Conservation (phyloP, 37 sponge, comb jelly and placozoan species). For the Aphrocallistes beatrix region DNA sequence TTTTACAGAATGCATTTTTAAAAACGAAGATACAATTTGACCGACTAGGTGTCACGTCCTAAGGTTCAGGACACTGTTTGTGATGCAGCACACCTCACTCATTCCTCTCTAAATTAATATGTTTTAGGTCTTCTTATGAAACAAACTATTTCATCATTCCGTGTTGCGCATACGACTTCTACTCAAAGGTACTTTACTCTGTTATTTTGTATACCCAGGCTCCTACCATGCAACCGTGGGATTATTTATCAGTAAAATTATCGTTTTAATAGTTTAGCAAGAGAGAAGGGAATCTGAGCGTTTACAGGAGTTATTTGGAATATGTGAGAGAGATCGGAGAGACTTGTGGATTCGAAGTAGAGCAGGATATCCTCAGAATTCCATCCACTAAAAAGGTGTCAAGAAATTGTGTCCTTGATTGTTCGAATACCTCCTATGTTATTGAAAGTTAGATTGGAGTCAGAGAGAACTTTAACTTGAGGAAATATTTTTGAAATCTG, state of each 20-base stretch:
- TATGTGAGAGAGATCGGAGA: constrained; percentile 52
- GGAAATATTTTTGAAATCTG: too few relatives aligned
- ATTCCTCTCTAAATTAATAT: too few relatives aligned
- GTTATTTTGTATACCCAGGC: background rate
- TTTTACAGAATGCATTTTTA: too few relatives aligned
- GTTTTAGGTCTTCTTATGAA: constrained; percentile 56
- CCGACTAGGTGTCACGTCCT: background rate
- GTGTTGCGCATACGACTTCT: constrained; percentile 90
- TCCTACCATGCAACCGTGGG: background rate
- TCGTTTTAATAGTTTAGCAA: constrained; percentile 35
- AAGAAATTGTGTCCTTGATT: too few relatives aligned
- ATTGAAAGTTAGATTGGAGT: too few relatives aligned
- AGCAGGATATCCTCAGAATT: constrained; percentile 68
- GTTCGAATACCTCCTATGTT: too few relatives aligned
- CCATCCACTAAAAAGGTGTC: constrained; percentile 91
- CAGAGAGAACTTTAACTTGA: too few relatives aligned
- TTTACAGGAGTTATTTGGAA: constrained; percentile 75
- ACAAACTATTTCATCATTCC: constrained; percentile 79
- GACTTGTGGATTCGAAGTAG: constrained; percentile 67
- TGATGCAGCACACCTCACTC: background rate
- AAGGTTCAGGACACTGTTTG: background rate
- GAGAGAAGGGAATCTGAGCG: constrained; percentile 28
- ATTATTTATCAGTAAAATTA: background rate
- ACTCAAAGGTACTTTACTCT: constrained; percentile 40
- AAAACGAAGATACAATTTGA: too few relatives aligned